A percentile compares a stretch with the other conserved stretches of the same genome.
These are phyloP conservation scores for Magallana gigas DNA, from an alignment of 1,140 invertebrate genomes.

Conservation along the genomic window DNA sequence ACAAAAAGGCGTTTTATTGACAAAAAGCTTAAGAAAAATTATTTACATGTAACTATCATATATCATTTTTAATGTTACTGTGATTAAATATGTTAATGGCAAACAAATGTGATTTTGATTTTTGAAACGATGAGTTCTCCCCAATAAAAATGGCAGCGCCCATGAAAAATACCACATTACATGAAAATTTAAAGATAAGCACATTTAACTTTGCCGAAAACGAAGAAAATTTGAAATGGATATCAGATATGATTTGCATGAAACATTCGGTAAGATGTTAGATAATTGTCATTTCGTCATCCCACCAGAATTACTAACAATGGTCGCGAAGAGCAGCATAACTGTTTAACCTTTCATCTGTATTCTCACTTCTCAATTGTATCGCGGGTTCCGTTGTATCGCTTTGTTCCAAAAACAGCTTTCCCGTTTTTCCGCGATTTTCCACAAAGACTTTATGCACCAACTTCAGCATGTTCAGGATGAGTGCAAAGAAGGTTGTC, in stretches of 20 bases:
- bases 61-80: neutral
- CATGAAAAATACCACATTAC: conserved; percentile 11
- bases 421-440: no score
- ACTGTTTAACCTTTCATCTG: no score
- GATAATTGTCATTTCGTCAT: neutral
- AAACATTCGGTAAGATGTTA: conserved; percentile 1
- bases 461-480: no score
- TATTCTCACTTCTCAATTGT: no score
- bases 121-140: neutral
- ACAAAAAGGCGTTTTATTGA: neutral
- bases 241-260: neutral
- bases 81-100: neutral
- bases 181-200: conserved; percentile 15
- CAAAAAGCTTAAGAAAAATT: neutral
- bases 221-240: conserved; percentile 21
- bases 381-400: no score
- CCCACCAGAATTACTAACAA: neutral
- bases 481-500: no score
- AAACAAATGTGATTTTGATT: neutral
- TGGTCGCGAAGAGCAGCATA: no score
- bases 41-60: neutral
- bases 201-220: neutral
- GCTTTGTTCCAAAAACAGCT: no score
- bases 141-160: conserved; percentile 57
- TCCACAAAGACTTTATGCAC: no score